Conservation (phyloP, 2,113 vertebrate species). For the Progne subis region DNA sequence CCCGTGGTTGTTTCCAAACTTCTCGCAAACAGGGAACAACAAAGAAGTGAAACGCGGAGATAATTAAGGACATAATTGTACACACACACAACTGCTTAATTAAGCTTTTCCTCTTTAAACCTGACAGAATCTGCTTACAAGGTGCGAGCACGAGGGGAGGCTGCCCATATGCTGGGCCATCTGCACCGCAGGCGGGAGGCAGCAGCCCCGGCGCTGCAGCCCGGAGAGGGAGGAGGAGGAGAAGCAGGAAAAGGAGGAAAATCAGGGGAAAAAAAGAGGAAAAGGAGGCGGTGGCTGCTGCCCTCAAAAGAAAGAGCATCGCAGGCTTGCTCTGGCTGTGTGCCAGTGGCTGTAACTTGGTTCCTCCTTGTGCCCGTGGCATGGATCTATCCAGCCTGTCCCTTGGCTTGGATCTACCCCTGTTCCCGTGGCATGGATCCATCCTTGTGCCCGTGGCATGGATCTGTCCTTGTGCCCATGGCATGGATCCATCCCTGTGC, state of each 20-base stretch:
- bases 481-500: too few relatives aligned
- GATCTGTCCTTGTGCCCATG: too few relatives aligned
- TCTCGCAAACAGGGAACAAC: constrained; percentile 44
- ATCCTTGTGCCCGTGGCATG: too few relatives aligned
- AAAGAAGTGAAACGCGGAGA: constrained; percentile 63
- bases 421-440: too few relatives aligned
- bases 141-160: constrained; percentile 66
- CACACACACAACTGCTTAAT: constrained; percentile 78
- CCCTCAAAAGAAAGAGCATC: neutral
- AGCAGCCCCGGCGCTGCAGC: neutral
- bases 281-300: neutral
- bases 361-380: neutral
- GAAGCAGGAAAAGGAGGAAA: neutral
- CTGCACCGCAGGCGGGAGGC: constrained; percentile 39
- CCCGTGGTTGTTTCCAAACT: constrained; percentile 66
- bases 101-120: constrained; percentile 77
- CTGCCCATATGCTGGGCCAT: constrained; percentile 77
- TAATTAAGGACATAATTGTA: constrained; percentile 78
- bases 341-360: fast-evolving
- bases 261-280: neutral
- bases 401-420: too few relatives aligned
- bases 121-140: constrained; percentile 76
- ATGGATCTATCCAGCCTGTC: too few relatives aligned
- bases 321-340: fast-evolving
- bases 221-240: neutral